Evolutionary conservation across 2,113 vertebrate genomes (phyloP).

Genomic region (Tonatia bakeri): DNA sequence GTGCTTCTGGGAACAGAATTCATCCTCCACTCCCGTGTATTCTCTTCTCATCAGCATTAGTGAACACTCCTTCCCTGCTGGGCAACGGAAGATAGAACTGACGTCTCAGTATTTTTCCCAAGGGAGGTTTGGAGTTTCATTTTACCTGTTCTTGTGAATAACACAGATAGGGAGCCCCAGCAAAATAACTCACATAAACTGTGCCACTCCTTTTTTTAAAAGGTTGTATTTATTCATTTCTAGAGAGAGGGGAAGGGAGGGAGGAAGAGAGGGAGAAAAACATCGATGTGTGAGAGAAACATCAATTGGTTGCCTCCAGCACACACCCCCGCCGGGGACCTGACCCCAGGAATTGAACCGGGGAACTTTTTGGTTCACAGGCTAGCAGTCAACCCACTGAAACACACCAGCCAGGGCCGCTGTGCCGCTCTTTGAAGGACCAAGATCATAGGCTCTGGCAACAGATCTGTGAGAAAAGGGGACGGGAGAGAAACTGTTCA

Average conservation of each 20-base stretch:
- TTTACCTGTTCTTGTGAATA: neutral
- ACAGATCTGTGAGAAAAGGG: neutral
- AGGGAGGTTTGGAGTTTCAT: neutral
- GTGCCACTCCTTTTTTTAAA: neutral
- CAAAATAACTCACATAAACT: neutral
- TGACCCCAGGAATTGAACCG: no score
- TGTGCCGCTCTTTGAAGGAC: neutral
- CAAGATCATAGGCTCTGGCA: neutral
- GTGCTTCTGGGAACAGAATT: neutral
- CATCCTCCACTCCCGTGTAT: neutral
- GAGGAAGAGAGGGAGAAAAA: no score
- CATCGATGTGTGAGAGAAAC: no score
- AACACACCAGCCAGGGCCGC: no score
- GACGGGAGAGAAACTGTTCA: neutral
- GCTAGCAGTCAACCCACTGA: no score
- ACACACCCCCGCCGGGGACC: no score
- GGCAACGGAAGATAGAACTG: neutral
- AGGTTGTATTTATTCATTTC: no score
- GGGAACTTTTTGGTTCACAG: no score
- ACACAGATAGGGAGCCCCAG: neutral
- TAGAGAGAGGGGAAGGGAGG: no score
- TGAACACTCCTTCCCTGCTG: neutral
- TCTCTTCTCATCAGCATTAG: neutral
- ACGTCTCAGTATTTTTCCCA: neutral
- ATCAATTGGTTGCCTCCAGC: no score